Base-by-base conservation (phyloP, 2,888 invertebrate genomes). In the Clistopyga incitator region DNA sequence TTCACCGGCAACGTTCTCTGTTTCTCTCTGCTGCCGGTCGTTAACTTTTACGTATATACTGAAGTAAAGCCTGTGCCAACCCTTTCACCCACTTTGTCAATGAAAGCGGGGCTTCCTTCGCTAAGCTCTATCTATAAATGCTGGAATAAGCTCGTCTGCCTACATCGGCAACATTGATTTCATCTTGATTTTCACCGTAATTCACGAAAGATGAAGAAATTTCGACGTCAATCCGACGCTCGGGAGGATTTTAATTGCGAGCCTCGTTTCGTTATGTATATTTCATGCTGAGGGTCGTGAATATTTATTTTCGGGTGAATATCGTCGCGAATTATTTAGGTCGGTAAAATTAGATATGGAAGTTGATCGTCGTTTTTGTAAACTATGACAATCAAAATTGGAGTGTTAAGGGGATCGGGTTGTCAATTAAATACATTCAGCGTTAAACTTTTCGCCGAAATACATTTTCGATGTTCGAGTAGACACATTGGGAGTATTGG, bases 71-170 rank as follows among this genome's bases (percentile, higher is more conserved):
- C 29, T 20, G 23, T 42, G 20, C 42, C 42, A 25, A 47, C 50
- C 20, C 54, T 65, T 50, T 56, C 76, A 25, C 64, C 56, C 65
- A 56, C 42, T 52, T 65, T 65, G 38, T 65, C 64, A 42, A 65
- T 65, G 42, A 42, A 65, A 38, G 1, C 42, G 29, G 59, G 38
- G 64, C 64, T 65, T 65, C 64, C 25, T 38, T 64, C 42, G 13
- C 18, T 42, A 64, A 64, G 42, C 42, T 42, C 42, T 10, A 42
- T 59, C 59, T 34, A 61, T 61, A 34, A 61, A 61, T 61, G 59
- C 34, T 61, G 59, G 3, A 34, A 61, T 34, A 18, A 61, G 8
- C 34, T n/a, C 59, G 18, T 61, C 34, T 34, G 59, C 13, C 54
- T 23, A 25, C 59, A 61, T 61, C 29, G 59, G n/a, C 59, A 61